phyloP scores from a whole-genome alignment of 2,797 vertebrate species.

The Acanthopagrus latus region DNA sequence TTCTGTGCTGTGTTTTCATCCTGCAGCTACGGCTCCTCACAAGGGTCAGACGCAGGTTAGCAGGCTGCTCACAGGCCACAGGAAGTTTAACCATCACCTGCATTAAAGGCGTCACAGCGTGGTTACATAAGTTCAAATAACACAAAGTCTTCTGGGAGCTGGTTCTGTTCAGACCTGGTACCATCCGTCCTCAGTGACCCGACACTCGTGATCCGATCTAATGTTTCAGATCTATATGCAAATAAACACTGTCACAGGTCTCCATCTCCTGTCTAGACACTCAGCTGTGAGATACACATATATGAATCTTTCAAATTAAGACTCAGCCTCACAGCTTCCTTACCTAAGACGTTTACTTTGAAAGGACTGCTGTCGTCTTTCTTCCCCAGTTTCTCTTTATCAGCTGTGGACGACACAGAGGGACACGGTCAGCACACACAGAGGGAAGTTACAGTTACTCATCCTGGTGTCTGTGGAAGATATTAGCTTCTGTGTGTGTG shows the following conservation, averaged over 20 bases:
- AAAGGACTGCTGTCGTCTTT: slow-evolving; percentile 92
- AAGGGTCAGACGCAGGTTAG: slow-evolving; percentile 48
- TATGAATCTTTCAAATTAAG: background rate
- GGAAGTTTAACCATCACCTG: slow-evolving; percentile 9
- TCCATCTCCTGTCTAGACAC: too few relatives aligned
- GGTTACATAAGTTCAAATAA: slow-evolving; percentile 7
- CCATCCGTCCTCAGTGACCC: too few relatives aligned
- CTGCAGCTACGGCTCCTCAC: slow-evolving; percentile 18
- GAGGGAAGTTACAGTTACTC: too few relatives aligned
- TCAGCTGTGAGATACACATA: too few relatives aligned
- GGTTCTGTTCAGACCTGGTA: too few relatives aligned
- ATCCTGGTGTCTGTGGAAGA: too few relatives aligned
- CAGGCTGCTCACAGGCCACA: slow-evolving; percentile 12
- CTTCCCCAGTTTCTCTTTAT: slow-evolving; percentile 91
- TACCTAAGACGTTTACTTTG: slow-evolving; percentile 92
- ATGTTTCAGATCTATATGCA: too few relatives aligned
- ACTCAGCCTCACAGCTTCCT: slow-evolving; percentile 9
- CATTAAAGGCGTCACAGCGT: slow-evolving; percentile 9
- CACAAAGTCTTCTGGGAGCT: slow-evolving; percentile 4
- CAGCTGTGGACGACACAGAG: slow-evolving; percentile 71
- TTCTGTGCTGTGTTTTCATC: slow-evolving; percentile 8
- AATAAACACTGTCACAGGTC: too few relatives aligned
- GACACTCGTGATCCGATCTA: too few relatives aligned
- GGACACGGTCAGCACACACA: too few relatives aligned
- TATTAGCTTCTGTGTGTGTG: background rate